phyloP scores from a whole-genome alignment of 2,888 invertebrate genomes.

The Epinotia ramella region DNA sequence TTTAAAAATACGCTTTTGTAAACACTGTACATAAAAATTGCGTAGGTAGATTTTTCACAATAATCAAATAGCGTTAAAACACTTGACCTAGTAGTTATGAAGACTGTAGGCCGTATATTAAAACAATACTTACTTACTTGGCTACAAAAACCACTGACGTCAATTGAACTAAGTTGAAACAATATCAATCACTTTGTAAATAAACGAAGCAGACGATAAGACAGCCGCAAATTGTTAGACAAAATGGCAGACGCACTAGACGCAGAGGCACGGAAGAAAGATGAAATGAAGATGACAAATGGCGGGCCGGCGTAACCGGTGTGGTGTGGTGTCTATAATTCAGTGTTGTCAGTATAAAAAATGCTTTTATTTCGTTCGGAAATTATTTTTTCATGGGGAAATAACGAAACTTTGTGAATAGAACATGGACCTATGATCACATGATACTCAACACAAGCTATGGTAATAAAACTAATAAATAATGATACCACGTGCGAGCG shows the following conservation, averaged over 20 bases:
- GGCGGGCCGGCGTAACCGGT: conserved; percentile 22
- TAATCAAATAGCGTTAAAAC: not conserved
- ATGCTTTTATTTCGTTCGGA: conserved; percentile 1
- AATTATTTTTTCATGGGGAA: not conserved
- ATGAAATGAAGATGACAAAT: conserved; percentile 1
- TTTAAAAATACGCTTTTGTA: not conserved
- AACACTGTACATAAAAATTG: conserved; percentile 7
- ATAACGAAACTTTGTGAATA: too few relatives aligned
- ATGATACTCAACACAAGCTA: too few relatives aligned
- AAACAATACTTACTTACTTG: not conserved
- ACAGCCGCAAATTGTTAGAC: conserved; percentile 6
- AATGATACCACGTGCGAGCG: too few relatives aligned
- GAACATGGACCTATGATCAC: too few relatives aligned
- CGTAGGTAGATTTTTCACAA: not conserved
- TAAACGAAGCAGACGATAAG: not conserved
- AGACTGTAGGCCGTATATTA: not conserved
- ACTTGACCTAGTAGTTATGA: conserved; percentile 8
- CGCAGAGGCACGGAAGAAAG: not conserved
- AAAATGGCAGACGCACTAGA: conserved; percentile 31
- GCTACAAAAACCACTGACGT: not conserved
- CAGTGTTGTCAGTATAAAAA: conserved; percentile 1
- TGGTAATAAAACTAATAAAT: too few relatives aligned
- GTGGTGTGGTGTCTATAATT: conserved; percentile 15
- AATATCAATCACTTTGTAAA: conserved; percentile 10
- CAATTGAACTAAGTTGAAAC: not conserved